Evolutionary conservation across 2,888 invertebrate species (phyloP).

Genomic region (Petrolisthes manimaculis): DNA sequence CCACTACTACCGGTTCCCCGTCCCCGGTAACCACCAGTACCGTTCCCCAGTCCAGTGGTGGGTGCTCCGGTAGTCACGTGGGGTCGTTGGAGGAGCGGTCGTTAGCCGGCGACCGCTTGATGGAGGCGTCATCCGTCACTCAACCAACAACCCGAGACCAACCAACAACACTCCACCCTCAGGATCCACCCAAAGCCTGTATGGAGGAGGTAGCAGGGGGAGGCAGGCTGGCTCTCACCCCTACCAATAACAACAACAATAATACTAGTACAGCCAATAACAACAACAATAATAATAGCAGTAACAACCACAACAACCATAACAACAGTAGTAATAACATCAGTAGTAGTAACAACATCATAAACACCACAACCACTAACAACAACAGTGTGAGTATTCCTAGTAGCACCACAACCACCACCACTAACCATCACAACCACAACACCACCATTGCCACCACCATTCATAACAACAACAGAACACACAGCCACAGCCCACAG

Average conservation of each 20-base stretch:
- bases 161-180: constrained; percentile 37
- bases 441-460: constrained; percentile 27
- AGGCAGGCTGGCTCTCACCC: constrained; percentile 47
- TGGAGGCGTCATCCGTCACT: constrained; percentile 47
- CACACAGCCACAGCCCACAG: constrained; percentile 33
- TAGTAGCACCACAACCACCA: constrained; percentile 35
- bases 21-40: constrained; percentile 8
- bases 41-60: background rate
- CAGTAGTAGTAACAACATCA: constrained; percentile 30
- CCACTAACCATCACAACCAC: constrained; percentile 20
- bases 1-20: background rate
- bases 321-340: constrained; percentile 31
- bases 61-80: background rate
- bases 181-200: constrained; percentile 50
- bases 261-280: constrained; percentile 51
- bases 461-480: constrained; percentile 35
- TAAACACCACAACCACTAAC: constrained; percentile 24
- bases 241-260: constrained; percentile 61
- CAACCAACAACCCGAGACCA: constrained; percentile 53
- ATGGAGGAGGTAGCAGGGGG: constrained; percentile 55
- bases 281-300: constrained; percentile 37
- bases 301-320: constrained; percentile 32
- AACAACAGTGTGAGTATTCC: constrained; percentile 25
- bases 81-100: constrained; percentile 32
- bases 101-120: constrained; percentile 43